These are phyloP conservation scores for Spialia ferax DNA, from an alignment of 2,888 invertebrate genomes.

Conservation along the genomic window DNA sequence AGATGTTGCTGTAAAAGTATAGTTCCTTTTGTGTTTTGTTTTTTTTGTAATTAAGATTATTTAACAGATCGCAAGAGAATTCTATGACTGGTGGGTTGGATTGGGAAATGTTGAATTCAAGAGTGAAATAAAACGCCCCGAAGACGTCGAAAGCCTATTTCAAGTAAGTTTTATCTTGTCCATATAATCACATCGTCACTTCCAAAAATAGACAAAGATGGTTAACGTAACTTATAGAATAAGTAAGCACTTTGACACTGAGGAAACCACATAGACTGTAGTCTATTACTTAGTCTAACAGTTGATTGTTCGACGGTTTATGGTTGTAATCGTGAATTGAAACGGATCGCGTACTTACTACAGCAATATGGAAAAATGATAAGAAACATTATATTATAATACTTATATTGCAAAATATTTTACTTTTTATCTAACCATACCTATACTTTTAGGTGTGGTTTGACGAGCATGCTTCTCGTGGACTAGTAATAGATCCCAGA, in stretches of 20 bases:
- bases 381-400: too few species aligned
- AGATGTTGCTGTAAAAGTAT: neutral
- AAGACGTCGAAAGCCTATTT: constrained; percentile 85
- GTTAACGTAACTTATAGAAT: too few species aligned
- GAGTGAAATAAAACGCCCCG: constrained; percentile 79
- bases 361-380: too few species aligned
- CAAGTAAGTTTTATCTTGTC: constrained; percentile 63
- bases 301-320: too few species aligned
- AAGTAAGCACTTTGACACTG: too few species aligned
- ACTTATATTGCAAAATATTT: neutral
- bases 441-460: constrained; percentile 73
- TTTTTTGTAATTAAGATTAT: constrained; percentile 11
- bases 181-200: neutral
- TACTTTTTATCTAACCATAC: constrained; percentile 8
- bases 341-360: too few species aligned
- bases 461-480: constrained; percentile 77
- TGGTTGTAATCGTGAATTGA: too few species aligned
- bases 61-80: constrained; percentile 82
- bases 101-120: constrained; percentile 80
- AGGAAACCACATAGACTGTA: too few species aligned
- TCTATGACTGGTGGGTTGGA: constrained; percentile 84
- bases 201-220: too few species aligned
- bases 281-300: too few species aligned
- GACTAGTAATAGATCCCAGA: constrained; percentile 72
- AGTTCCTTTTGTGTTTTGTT: too few species aligned